Conservation (phyloP, 2,797 vertebrate genomes). For the Melanotaenia boesemani region DNA sequence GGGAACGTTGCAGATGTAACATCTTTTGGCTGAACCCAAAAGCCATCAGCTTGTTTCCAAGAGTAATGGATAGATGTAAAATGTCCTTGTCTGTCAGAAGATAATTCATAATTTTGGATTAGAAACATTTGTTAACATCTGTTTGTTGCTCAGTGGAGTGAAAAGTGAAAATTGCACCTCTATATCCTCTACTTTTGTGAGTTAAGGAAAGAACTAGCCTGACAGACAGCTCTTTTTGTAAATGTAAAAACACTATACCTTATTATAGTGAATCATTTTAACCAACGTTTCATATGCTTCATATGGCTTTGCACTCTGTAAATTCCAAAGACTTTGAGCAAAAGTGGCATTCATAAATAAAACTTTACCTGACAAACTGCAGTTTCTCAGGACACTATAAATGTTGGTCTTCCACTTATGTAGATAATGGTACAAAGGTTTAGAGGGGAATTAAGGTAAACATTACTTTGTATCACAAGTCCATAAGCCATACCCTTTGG, state of each 20-base stretch:
- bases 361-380: conserved; percentile 27
- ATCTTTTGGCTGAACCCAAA: conserved; percentile 58
- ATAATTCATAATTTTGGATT: conserved; percentile 51
- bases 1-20: conserved; percentile 50
- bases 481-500: conserved; percentile 45
- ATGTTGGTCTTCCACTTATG: conserved; percentile 38
- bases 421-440: conserved; percentile 41
- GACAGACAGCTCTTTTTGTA: conserved; percentile 20
- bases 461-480: conserved; percentile 61
- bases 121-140: conserved; percentile 59
- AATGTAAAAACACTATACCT: conserved; percentile 2
- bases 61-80: conserved; percentile 69
- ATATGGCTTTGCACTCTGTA: background rate
- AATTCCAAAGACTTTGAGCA: background rate
- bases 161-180: conserved; percentile 53
- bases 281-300: conserved; percentile 1
- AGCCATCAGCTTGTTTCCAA: conserved; percentile 59
- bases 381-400: conserved; percentile 2
- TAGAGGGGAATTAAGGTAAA: conserved; percentile 57
- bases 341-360: conserved; percentile 7
- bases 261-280: conserved; percentile 2
- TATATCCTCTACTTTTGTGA: conserved; percentile 40
- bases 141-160: conserved; percentile 59
- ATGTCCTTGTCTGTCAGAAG: conserved; percentile 54
- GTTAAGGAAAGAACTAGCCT: conserved; percentile 29